Evolutionary conservation across 2,113 vertebrate genomes (phyloP), one percentile per base, ranked within the genome.

Genomic region (Athene noctua): DNA sequence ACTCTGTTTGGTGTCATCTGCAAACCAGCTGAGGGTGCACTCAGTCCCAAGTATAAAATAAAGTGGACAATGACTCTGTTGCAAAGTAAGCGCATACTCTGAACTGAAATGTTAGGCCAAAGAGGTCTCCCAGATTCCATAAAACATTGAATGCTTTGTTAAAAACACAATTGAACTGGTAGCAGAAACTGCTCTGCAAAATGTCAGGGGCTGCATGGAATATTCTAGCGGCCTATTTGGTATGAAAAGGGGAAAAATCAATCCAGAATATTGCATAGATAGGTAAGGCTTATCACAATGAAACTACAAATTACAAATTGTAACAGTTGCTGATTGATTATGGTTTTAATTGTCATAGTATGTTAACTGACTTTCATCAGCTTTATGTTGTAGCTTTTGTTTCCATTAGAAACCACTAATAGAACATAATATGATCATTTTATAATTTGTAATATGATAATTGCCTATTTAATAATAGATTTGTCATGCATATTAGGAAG

Each of bases 391-490:
- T 82, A 94, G 84, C 40, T 89, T 92, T 92, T 81, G 89, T 92
- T 94, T 90, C 93, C 52, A 82, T 92, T 87, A 94, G 84, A 81
- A 94, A 91, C 65, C 90, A 63, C 70, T 90, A 90, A 87, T 52
- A 78, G 65, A 84, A 88, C 34, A 88, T 90, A 93, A 84, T 71
- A 75, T 17, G 15, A 88, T 91, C 29, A 80, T 88, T 93, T 55
- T 63, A 42, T 67, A 86, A 90, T 95, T 96, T 71, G 46, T 40
- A 90, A 84, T 95, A 94, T 86, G 83, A 88, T 95, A 92, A 95
- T 91, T 88, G 83, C 57, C 73, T 93, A 40, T 78, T 94, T 83
- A 92, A 93, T 93, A 94, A 71, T 71, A 86, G 59, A 91, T 80
- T 90, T 88, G 77, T 86, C 88, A 86, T 65, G 62, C 71, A 54